Evolutionary conservation across 2,888 invertebrate species (phyloP), one percentile per base, ranked within the genome.

Genomic region (Alloplasta piceator): DNA sequence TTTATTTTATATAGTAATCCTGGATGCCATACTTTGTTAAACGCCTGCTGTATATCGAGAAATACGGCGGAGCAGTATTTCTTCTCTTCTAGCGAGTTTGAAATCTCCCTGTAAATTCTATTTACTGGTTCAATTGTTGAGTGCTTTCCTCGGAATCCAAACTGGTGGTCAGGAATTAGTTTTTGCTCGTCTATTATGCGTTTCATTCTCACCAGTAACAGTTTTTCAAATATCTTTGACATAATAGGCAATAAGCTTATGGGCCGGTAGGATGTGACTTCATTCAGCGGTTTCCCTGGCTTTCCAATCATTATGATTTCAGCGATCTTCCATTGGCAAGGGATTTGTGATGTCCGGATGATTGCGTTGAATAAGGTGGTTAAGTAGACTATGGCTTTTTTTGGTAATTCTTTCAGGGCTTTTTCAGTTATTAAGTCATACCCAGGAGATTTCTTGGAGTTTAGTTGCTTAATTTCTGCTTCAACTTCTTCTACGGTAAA

Each of bases 361-460:
- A n/a, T n/a, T n/a, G n/a, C n/a, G n/a, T n/a, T 90, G 89, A 10
- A 84, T 91, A 38, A 86, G 91, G 77, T 89, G 91, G 56, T 91
- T 91, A 82, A 90, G 91, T 84, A 90, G 91, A 52, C 90, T 5
- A 78, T 90, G 4, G 41, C 61, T 16, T 58, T 58, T 10, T 26
- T 55, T 26, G 87, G 86, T 39, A 87, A 80, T 52, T 85, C 70
- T 78, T 86, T 87, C 26, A 78, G 16, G 1, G 88, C 52, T 46
- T 68, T 77, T 1, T 80, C 82, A 12, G 83, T 87, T 9, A 87
- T 86, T n/a, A n/a, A n/a, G n/a, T n/a, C n/a, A n/a, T n/a, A n/a
- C n/a, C n/a, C n/a, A n/a, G n/a, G n/a, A n/a, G 82, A 66, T 81
- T 84, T 86, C 74, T 82, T 82, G 7, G 6, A n/a, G 1, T 36